Conservation (phyloP, 2,888 invertebrate genomes). For the Coleophora flavipennella region DNA sequence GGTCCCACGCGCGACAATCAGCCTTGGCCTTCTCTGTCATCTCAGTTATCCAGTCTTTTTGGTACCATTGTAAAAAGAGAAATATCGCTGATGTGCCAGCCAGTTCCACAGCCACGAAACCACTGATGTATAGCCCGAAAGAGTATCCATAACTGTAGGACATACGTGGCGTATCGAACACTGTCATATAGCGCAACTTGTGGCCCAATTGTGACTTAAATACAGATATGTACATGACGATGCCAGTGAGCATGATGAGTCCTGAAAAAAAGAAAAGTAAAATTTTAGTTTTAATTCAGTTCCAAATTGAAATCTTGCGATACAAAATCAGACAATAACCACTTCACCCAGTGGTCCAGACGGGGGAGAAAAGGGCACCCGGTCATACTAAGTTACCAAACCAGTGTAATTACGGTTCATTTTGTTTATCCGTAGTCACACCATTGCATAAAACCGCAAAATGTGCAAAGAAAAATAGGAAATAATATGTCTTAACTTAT, state of each 20-base stretch:
- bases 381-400: no score
- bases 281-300: not conserved
- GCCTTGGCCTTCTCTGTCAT: slow-evolving; percentile 63
- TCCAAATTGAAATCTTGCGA: no score
- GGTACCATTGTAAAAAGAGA: slow-evolving; percentile 87
- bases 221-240: slow-evolving; percentile 94
- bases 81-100: slow-evolving; percentile 91
- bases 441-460: no score
- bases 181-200: slow-evolving; percentile 85
- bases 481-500: no score
- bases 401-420: no score
- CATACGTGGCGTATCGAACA: slow-evolving; percentile 84
- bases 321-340: no score
- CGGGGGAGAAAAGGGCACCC: no score
- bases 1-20: slow-evolving; percentile 62
- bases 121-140: slow-evolving; percentile 87
- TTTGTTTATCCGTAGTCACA: no score
- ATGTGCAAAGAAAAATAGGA: no score
- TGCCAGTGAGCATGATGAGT: slow-evolving; percentile 89
- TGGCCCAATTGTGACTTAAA: slow-evolving; percentile 93
- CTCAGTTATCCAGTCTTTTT: slow-evolving; percentile 75
- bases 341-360: no score
- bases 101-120: slow-evolving; percentile 87
- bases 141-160: slow-evolving; percentile 91
- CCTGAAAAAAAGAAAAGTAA: slow-evolving; percentile 69